Conservation (phyloP, 2,888 invertebrate species). For the Nomada fucata region DNA sequence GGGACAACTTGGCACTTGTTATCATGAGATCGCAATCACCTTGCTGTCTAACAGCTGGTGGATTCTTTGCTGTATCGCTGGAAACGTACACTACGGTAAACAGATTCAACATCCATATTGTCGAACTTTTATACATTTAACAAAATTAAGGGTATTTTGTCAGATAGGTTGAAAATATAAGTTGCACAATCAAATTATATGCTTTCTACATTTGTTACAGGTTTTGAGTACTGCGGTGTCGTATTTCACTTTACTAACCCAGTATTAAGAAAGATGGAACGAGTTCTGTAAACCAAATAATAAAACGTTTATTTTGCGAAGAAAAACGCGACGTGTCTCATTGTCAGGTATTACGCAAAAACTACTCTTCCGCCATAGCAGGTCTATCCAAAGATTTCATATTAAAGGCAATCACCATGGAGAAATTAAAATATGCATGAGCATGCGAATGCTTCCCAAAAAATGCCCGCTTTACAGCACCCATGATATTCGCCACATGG, state of each 20-base stretch:
- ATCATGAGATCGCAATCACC: slow-evolving; percentile 56
- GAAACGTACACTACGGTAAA: slow-evolving; percentile 23
- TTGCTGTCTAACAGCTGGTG: slow-evolving; percentile 48
- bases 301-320: too few relatives aligned
- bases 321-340: too few relatives aligned
- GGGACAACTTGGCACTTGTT: slow-evolving; percentile 50
- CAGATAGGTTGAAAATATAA: background rate
- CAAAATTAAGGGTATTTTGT: background rate
- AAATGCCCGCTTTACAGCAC: too few relatives aligned
- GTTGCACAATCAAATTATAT: background rate
- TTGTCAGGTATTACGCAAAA: too few relatives aligned
- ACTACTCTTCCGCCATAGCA: too few relatives aligned
- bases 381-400: too few relatives aligned
- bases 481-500: too few relatives aligned
- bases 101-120: background rate
- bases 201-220: background rate
- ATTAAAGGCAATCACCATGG: too few relatives aligned
- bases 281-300: too few relatives aligned
- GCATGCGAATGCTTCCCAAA: too few relatives aligned
- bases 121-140: background rate
- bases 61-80: slow-evolving; percentile 54
- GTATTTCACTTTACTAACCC: slow-evolving; percentile 15
- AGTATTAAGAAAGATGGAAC: too few relatives aligned
- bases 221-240: slow-evolving; percentile 17
- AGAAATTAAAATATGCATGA: too few relatives aligned